Evolutionary conservation across 2,888 invertebrate species (phyloP).

Genomic region (Acleris holmiana): DNA sequence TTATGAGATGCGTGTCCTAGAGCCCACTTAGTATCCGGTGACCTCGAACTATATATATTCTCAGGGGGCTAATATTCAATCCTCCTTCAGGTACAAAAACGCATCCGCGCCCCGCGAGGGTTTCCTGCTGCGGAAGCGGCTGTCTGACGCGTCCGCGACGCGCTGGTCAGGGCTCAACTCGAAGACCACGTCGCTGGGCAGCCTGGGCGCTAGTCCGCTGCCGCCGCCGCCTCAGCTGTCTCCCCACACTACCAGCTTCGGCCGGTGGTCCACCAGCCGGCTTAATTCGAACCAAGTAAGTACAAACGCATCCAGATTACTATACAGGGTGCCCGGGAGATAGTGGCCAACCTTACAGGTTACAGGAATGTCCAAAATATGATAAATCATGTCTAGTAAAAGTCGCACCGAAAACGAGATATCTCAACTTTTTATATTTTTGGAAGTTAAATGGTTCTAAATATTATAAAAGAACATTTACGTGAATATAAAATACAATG

Average conservation of each 20-base stretch:
- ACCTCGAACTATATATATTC: not conserved
- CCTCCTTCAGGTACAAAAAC: slow-evolving; percentile 80
- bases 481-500: too few species aligned
- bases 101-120: slow-evolving; percentile 90
- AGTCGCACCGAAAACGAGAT: too few species aligned
- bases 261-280: slow-evolving; percentile 90
- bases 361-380: too few species aligned
- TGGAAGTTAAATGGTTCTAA: too few species aligned
- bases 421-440: too few species aligned
- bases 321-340: too few species aligned
- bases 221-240: slow-evolving; percentile 82
- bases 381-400: too few species aligned
- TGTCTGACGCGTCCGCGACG: slow-evolving; percentile 87
- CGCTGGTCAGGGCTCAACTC: slow-evolving; percentile 88
- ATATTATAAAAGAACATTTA: too few species aligned
- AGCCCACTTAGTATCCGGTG: too few species aligned
- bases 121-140: slow-evolving; percentile 91
- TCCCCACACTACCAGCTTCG: slow-evolving; percentile 82
- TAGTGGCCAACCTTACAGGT: too few species aligned
- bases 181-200: slow-evolving; percentile 94
- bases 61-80: not conserved
- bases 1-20: too few species aligned
- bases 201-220: slow-evolving; percentile 86
- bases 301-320: too few species aligned
- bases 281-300: slow-evolving; percentile 87